These are phyloP conservation scores for Caenorhabditis panamensis DNA, from an alignment of 2,888 invertebrate genomes.

Conservation along the genomic window DNA sequence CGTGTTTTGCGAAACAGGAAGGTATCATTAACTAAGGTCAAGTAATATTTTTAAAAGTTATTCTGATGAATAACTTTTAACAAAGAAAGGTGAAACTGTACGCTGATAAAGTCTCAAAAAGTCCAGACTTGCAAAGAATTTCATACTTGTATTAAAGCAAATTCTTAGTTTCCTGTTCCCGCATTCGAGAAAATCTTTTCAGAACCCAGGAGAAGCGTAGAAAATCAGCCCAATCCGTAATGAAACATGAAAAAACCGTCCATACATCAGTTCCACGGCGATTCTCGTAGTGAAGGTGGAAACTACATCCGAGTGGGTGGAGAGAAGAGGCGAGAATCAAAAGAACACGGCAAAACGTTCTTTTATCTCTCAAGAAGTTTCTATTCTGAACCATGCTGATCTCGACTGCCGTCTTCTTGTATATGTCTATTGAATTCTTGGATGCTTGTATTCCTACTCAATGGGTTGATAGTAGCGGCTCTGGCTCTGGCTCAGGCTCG, in stretches of 20 bases:
- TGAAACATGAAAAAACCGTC: no score
- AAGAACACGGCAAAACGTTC: slow-evolving; percentile 1
- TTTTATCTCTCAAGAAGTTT: not conserved
- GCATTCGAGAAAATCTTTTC: no score
- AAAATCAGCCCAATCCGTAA: no score
- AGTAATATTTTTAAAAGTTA: not conserved
- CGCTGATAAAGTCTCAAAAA: no score
- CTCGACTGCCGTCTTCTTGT: not conserved
- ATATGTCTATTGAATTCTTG: not conserved
- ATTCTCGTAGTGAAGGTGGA: not conserved
- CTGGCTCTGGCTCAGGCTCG: not conserved
- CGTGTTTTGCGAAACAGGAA: not conserved
- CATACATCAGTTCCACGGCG: not conserved
- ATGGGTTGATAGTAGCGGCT: not conserved
- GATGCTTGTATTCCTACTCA: slow-evolving; percentile 34
- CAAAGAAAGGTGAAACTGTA: not conserved
- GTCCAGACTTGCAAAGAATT: no score
- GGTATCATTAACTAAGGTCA: not conserved
- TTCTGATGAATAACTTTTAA: no score
- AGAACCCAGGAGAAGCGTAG: no score
- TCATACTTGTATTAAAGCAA: no score
- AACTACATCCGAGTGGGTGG: slow-evolving; percentile 5
- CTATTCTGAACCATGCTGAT: not conserved
- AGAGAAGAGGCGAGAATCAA: not conserved
- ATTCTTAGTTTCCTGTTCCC: no score